Percentiles rank a stretch among this genome's conserved stretches.
Evolutionary conservation across 2,113 vertebrate genomes (phyloP).

Genomic region (Hucho hucho): DNA sequence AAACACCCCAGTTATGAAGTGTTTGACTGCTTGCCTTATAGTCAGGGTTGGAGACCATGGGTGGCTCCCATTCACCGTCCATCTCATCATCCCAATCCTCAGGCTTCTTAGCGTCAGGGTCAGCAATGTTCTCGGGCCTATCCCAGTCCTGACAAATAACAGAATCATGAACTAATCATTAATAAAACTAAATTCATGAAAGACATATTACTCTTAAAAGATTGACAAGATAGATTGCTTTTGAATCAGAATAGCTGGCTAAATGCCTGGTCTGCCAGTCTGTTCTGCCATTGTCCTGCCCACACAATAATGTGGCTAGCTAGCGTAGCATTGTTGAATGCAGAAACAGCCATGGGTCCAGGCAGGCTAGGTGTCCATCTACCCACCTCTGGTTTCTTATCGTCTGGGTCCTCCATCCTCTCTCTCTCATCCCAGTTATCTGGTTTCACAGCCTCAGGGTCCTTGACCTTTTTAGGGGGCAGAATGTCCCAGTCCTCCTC

Average conservation of each 20-base stretch:
- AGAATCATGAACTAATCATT: not conserved
- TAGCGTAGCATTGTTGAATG: no score
- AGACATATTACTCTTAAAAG: no score
- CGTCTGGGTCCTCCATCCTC: conserved; percentile 67
- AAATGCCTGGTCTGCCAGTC: no score
- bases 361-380: not conserved
- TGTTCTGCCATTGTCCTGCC: no score
- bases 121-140: conserved; percentile 78
- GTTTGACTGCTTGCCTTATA: conserved; percentile 71
- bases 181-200: not conserved
- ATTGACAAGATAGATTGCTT: not conserved
- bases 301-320: no score
- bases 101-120: conserved; percentile 79
- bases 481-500: conserved; percentile 84
- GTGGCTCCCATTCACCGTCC: conserved; percentile 79
- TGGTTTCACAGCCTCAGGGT: conserved; percentile 72
- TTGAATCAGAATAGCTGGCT: not conserved
- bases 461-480: conserved; percentile 75
- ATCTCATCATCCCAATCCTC: conserved; percentile 79
- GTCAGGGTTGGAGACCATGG: conserved; percentile 80
- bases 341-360: not conserved
- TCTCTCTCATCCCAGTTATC: conserved; percentile 71
- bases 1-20: not conserved
- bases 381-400: conserved; percentile 74
- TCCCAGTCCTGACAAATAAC: conserved; percentile 79